These are phyloP conservation scores for Cephus spinipes DNA, from an alignment of 2,888 invertebrate genomes.

Conservation along the genomic window DNA sequence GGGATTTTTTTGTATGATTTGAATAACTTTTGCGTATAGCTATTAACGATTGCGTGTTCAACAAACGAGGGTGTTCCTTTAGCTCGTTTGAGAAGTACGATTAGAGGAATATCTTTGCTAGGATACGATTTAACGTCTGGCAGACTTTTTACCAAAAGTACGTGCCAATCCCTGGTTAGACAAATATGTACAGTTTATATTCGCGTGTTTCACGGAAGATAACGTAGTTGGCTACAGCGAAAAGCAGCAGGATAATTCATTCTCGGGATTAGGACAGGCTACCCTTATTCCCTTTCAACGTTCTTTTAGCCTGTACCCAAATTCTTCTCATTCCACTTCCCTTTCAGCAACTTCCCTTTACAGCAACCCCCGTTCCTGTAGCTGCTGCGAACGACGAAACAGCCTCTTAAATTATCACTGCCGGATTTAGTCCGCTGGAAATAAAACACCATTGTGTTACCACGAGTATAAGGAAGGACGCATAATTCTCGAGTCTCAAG, in stretches of 20 bases:
- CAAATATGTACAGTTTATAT: not conserved
- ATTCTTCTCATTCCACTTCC: not conserved
- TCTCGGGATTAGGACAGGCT: conserved; percentile 17
- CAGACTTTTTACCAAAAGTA: not conserved
- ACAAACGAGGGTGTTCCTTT: not conserved
- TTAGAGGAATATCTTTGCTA: not conserved
- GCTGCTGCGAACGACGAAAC: conserved; percentile 14
- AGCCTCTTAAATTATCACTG: conserved; percentile 22
- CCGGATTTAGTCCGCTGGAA: conserved; percentile 18
- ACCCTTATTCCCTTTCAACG: not conserved
- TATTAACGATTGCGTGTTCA: no score
- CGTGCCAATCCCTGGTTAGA: not conserved
- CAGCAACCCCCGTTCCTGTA: not conserved
- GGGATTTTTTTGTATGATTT: no score
- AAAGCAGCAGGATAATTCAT: conserved; percentile 20
- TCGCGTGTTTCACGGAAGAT: not conserved
- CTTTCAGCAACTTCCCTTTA: not conserved
- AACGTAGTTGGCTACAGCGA: not conserved
- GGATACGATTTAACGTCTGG: not conserved
- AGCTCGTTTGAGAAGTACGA: not conserved
- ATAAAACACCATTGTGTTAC: conserved; percentile 23
- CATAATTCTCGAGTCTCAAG: not conserved
- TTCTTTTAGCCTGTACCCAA: not conserved
- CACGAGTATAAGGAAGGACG: not conserved
- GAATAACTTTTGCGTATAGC: no score